These are phyloP conservation scores for Podabrus alpinus DNA, from an alignment of 2,888 invertebrate genomes.

Conservation along the genomic window DNA sequence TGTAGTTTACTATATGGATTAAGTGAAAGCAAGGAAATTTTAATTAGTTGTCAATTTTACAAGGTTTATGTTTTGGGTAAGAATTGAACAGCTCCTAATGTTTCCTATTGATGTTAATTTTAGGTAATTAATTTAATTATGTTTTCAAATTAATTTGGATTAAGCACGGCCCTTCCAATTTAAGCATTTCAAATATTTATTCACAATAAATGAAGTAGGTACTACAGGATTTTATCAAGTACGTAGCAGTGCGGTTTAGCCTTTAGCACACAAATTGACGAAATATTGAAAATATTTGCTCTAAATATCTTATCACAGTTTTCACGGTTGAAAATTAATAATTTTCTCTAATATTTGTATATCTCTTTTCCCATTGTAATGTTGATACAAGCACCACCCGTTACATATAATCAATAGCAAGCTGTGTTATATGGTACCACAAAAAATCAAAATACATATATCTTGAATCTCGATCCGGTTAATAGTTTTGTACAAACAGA, in stretches of 20 bases:
- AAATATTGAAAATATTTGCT: neutral
- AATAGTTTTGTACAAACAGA: constrained; percentile 21
- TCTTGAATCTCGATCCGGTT: constrained; percentile 18
- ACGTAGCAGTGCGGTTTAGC: neutral
- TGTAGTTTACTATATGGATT: constrained; percentile 7
- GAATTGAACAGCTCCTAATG: neutral
- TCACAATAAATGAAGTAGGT: neutral
- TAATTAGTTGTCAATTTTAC: constrained; percentile 36
- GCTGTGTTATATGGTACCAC: neutral
- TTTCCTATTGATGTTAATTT: neutral
- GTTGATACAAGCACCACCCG: neutral
- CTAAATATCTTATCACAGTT: neutral
- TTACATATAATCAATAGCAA: neutral
- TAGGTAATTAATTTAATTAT: neutral
- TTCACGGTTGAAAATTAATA: neutral
- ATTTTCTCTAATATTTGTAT: neutral
- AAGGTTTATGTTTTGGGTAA: neutral
- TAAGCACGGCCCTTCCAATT: neutral
- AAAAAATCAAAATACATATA: constrained; percentile 19
- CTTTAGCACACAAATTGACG: neutral
- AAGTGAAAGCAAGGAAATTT: constrained; percentile 1
- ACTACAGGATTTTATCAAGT: neutral
- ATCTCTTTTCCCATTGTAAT: neutral
- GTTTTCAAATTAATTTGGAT: neutral
- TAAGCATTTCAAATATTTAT: neutral